phyloP scores from a whole-genome alignment of 2,113 vertebrate species.

The Tetraodon nigroviridis region DNA sequence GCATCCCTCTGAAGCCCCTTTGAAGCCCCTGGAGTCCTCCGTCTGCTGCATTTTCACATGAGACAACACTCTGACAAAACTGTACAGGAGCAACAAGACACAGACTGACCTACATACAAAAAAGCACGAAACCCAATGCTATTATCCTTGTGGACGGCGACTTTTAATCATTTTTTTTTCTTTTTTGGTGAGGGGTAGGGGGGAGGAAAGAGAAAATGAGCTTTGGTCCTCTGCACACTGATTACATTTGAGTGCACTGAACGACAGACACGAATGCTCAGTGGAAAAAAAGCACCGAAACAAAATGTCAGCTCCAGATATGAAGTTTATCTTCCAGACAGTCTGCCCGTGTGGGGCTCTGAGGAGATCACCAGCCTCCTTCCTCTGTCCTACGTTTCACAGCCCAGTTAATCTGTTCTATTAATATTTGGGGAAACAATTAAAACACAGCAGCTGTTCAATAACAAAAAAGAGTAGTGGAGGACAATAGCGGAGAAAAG shows the following conservation, averaged over 20 bases:
- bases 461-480: too few species aligned
- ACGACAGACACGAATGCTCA: slow-evolving; percentile 26
- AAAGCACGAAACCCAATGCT: slow-evolving; percentile 25
- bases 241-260: slow-evolving; percentile 32
- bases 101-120: slow-evolving; percentile 64
- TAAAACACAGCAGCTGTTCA: neutral
- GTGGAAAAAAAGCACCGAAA: slow-evolving; percentile 2
- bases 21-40: slow-evolving; percentile 38
- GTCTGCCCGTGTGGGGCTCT: neutral
- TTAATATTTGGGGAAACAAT: neutral
- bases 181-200: too few species aligned
- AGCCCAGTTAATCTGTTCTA: slow-evolving; percentile 13
- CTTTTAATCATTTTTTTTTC: slow-evolving; percentile 26
- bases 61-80: slow-evolving; percentile 51
- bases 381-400: neutral
- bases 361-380: too few species aligned
- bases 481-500: too few species aligned
- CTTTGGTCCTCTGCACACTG: slow-evolving; percentile 24
- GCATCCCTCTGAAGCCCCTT: slow-evolving; percentile 40
- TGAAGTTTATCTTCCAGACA: neutral
- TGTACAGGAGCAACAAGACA: slow-evolving; percentile 42
- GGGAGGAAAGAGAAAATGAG: slow-evolving; percentile 32
- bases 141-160: slow-evolving; percentile 15
- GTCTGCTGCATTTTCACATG: slow-evolving; percentile 43
- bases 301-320: slow-evolving; percentile 12